A percentile compares a stretch with the other conserved stretches of the same genome.
These are phyloP conservation scores for Oreotrochilus melanogaster DNA, from an alignment of 2,113 vertebrate genomes.

Conservation along the genomic window DNA sequence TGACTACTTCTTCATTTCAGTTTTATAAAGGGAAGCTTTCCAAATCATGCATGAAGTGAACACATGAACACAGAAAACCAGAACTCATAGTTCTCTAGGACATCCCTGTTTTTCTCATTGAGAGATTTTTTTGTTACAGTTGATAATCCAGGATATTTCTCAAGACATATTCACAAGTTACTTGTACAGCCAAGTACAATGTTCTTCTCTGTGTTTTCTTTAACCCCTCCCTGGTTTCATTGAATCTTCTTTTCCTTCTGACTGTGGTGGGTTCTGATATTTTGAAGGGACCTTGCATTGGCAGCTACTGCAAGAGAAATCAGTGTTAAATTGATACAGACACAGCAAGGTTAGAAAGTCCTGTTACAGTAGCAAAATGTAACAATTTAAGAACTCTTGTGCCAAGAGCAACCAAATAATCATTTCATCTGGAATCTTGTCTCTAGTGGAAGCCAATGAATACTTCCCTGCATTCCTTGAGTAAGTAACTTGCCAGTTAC, in stretches of 20 bases:
- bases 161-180: constrained; percentile 13
- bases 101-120: constrained; percentile 70
- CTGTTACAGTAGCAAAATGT: constrained; percentile 40
- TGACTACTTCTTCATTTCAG: background rate
- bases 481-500: background rate
- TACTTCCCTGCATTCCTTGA: background rate
- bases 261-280: background rate
- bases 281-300: background rate
- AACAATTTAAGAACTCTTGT: background rate
- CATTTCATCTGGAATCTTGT: background rate
- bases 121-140: constrained; percentile 61
- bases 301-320: constrained; percentile 6
- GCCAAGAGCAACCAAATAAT: background rate
- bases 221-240: constrained; percentile 58
- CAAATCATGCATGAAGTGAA: background rate
- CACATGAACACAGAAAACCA: constrained; percentile 20
- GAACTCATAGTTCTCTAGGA: constrained; percentile 10
- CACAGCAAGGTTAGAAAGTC: constrained; percentile 3
- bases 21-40: constrained; percentile 21
- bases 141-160: constrained; percentile 70
- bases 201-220: constrained; percentile 67
- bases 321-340: background rate
- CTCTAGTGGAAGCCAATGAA: background rate
- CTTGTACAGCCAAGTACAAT: constrained; percentile 66
- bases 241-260: constrained; percentile 44